phyloP scores from a whole-genome alignment of 2,888 invertebrate genomes.

The Lepidonotus clava region DNA sequence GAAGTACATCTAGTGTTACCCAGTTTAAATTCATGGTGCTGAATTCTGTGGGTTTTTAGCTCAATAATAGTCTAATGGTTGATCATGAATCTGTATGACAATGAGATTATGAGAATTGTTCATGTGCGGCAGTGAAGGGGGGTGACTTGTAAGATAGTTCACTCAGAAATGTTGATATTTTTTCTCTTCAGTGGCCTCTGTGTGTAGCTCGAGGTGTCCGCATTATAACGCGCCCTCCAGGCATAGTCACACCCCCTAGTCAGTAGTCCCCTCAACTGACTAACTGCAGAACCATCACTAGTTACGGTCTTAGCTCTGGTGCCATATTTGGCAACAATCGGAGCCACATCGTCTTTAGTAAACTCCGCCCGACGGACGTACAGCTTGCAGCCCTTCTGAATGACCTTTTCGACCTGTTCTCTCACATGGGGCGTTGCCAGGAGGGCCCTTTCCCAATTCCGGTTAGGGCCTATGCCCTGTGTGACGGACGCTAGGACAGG shows the following conservation, averaged over 20 bases:
- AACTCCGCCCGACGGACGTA: slow-evolving; percentile 50
- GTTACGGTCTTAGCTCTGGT: not conserved
- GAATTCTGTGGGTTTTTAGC: too few species aligned
- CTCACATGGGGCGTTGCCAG: not conserved
- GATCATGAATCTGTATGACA: too few species aligned
- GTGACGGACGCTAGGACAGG: slow-evolving; percentile 26
- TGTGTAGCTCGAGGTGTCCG: not conserved
- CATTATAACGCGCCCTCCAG: not conserved
- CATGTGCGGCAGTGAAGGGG: too few species aligned
- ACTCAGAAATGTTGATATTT: too few species aligned
- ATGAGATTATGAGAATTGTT: too few species aligned
- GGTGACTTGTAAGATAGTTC: too few species aligned
- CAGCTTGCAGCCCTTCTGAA: slow-evolving; percentile 52
- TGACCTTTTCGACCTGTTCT: not conserved
- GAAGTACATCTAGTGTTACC: too few species aligned
- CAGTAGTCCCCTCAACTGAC: not conserved
- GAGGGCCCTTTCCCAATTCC: slow-evolving; percentile 50
- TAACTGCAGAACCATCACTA: not conserved
- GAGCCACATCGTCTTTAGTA: not conserved
- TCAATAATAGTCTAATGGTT: too few species aligned
- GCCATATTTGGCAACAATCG: not conserved
- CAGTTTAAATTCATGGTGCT: too few species aligned
- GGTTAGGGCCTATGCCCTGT: not conserved
- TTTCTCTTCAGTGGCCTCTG: not conserved
- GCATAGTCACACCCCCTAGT: slow-evolving; percentile 21